Percentiles rank a stretch among this genome's conserved stretches.
These are phyloP conservation scores for Antennarius striatus DNA, from an alignment of 2,113 vertebrate genomes.

Conservation along the genomic window DNA sequence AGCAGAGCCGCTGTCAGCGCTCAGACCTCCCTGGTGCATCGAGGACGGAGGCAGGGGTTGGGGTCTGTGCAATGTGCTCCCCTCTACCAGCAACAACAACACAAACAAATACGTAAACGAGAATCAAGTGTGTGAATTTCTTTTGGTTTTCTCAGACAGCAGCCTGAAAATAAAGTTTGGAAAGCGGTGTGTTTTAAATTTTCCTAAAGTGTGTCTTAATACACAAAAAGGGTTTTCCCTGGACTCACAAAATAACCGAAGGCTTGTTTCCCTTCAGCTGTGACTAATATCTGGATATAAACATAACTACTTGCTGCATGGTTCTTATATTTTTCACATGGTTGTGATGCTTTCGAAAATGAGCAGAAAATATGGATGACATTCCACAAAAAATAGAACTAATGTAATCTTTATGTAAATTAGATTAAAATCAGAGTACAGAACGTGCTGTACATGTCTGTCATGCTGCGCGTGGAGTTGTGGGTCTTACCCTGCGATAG, in stretches of 20 bases:
- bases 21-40: slow-evolving; percentile 96
- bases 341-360: slow-evolving; percentile 30
- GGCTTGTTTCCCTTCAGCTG: slow-evolving; percentile 16
- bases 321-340: slow-evolving; percentile 55
- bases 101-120: slow-evolving; percentile 10
- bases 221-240: slow-evolving; percentile 14
- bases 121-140: not conserved
- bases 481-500: slow-evolving; percentile 90
- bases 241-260: slow-evolving; percentile 3
- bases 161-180: not conserved
- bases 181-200: slow-evolving; percentile 19
- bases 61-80: slow-evolving; percentile 92
- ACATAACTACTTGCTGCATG: slow-evolving; percentile 50
- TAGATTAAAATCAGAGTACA: slow-evolving; percentile 37
- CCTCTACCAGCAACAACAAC: slow-evolving; percentile 78
- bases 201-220: slow-evolving; percentile 6
- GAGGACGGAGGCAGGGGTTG: slow-evolving; percentile 96
- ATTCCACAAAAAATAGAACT: slow-evolving; percentile 50
- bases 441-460: not conserved
- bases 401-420: slow-evolving; percentile 56
- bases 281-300: slow-evolving; percentile 58
- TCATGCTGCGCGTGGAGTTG: not conserved
- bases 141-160: not conserved
- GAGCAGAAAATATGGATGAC: slow-evolving; percentile 36
- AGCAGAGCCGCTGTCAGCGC: slow-evolving; percentile 86